Conservation (phyloP, 2,797 vertebrate genomes). For the Hypotaenidia philippensis region DNA sequence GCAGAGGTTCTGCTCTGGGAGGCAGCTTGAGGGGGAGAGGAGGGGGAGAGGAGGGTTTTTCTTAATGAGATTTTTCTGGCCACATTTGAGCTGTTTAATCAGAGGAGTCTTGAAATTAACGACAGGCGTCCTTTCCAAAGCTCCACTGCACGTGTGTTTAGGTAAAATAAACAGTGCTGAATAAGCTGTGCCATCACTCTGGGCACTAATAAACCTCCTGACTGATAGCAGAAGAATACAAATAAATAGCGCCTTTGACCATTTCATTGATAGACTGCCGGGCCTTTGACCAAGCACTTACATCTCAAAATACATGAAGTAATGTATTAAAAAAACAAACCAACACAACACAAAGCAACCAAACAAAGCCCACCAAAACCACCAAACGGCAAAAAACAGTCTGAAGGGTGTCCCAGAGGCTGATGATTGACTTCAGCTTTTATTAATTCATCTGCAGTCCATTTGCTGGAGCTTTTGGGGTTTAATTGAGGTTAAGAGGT, state of each 20-base stretch:
- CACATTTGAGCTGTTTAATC: not conserved
- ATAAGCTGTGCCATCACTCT: slow-evolving; percentile 23
- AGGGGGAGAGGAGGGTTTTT: not conserved
- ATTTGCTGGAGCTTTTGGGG: slow-evolving; percentile 51
- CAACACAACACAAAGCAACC: not conserved
- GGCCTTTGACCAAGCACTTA: slow-evolving; percentile 5
- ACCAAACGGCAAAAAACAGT: not conserved
- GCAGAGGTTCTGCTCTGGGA: not conserved
- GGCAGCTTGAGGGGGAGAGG: not conserved
- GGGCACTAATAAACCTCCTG: not conserved
- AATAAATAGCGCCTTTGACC: slow-evolving; percentile 8
- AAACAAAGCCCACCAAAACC: not conserved
- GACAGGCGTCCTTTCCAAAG: not conserved
- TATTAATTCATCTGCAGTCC: slow-evolving; percentile 68
- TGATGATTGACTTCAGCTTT: slow-evolving; percentile 47
- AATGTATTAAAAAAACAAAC: not conserved
- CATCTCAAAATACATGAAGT: not conserved
- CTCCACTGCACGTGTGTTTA: not conserved
- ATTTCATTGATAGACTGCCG: not conserved
- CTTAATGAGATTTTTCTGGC: slow-evolving; percentile 11
- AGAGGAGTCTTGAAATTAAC: slow-evolving; percentile 11
- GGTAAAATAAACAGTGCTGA: slow-evolving; percentile 47
- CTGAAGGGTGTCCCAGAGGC: not conserved
- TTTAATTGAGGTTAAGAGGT: slow-evolving; percentile 78
- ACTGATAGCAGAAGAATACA: not conserved